A percentile compares a stretch with the other conserved stretches of the same genome.
phyloP scores from a whole-genome alignment of 2,797 vertebrate species.

The Tauraco hartlaubi region DNA sequence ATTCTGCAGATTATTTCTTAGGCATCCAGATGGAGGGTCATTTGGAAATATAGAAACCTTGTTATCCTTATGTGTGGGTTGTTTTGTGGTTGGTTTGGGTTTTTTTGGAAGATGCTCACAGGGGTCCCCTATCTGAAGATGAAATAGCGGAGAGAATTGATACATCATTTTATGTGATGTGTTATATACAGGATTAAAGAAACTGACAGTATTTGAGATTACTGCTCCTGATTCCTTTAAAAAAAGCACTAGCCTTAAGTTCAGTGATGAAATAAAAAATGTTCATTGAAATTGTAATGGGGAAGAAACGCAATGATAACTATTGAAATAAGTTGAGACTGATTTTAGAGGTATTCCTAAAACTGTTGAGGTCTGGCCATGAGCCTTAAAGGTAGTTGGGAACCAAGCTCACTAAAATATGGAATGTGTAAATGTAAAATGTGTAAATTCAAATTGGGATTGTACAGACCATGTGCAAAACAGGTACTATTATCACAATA shows the following conservation, averaged over 20 bases:
- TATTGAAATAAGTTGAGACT: neutral
- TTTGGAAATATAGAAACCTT: neutral
- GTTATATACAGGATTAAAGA: neutral
- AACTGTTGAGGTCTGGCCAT: neutral
- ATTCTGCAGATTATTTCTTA: neutral
- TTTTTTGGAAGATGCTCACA: neutral
- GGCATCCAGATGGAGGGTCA: neutral
- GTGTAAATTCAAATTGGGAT: neutral
- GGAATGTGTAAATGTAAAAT: neutral
- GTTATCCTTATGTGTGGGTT: neutral
- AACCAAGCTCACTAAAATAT: neutral
- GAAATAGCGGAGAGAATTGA: neutral
- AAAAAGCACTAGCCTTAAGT: neutral
- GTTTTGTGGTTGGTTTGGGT: neutral
- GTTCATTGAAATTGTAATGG: neutral
- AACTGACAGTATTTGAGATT: neutral
- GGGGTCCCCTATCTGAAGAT: accelerated
- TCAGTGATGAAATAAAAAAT: neutral
- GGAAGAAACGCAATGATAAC: neutral
- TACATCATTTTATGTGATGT: neutral
- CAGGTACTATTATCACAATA: accelerated
- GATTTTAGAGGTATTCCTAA: neutral
- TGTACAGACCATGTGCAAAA: neutral
- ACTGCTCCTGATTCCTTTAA: neutral
- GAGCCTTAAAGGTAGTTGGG: neutral